Base-by-base conservation (phyloP, 2,797 vertebrate genomes). In the Caiman crocodilus region DNA sequence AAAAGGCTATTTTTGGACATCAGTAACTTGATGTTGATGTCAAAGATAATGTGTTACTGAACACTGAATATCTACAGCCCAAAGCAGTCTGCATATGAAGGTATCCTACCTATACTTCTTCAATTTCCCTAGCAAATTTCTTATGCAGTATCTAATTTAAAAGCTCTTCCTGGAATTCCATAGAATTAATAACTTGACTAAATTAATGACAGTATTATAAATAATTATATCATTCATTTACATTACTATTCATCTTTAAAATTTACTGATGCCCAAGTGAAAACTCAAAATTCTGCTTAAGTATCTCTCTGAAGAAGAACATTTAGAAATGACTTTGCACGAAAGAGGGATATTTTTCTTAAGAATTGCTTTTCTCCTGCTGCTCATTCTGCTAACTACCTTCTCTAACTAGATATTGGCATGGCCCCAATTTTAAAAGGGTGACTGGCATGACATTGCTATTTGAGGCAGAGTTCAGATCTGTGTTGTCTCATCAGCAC, bases 11-110 rank as follows among this genome's bases (percentile, higher is more conserved):
- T 91, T n/a, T 83, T 82, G 25, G 42, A 63, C 86, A 69, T n/a
- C 32, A 87, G 86, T 59, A 75, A 84, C 56, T 78, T 90, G 82
- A 81, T 9, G 5, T 18, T 16, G 25, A 75, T 56, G 20, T 10
- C 84, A 14, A 94, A 95, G 88, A 85, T 94, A 10, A 13, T 14
- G 3, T 13, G 57, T 93, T 92, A 63, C 30, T 60, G 58, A 90
- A 81, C 50, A 69, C 76, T 10, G 17, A 84, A 88, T 21, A 69
- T 5, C 2, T 82, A 32, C 6, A 57, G 23, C 7, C 20, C 15
- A 28, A 2, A 58, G 85, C 3, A 67, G 23, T 87, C 86, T 79
- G 69, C 75, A 88, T 56, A 3, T 74, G 42, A 79, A 80, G 57
- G 60, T 2, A 50, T 50, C 42, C 42, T 50, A 50, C 42, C 42